Conservation (phyloP, 2,888 invertebrate genomes). For the Allophyes oxyacanthae region DNA sequence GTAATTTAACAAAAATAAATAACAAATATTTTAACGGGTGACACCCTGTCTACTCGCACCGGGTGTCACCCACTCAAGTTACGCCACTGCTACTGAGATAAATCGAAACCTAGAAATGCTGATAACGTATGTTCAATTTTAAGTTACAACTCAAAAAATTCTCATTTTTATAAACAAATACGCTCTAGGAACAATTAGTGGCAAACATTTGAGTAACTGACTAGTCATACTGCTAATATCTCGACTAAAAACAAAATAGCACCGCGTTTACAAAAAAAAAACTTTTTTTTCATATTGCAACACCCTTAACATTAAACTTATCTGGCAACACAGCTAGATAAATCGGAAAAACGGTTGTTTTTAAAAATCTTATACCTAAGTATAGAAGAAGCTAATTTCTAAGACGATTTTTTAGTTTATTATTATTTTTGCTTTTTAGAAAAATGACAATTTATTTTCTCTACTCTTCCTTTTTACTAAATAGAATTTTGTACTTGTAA, state of each 20-base stretch:
- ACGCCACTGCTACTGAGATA: too few relatives aligned
- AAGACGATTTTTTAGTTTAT: slow-evolving; percentile 38
- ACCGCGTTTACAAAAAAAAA: slow-evolving; percentile 57
- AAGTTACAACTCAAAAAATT: slow-evolving; percentile 11
- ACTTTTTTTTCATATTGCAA: slow-evolving; percentile 63
- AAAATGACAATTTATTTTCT: slow-evolving; percentile 58
- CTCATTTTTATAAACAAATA: slow-evolving; percentile 29
- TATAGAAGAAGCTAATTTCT: slow-evolving; percentile 53
- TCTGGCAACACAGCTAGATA: slow-evolving; percentile 54
- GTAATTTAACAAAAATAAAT: too few relatives aligned
- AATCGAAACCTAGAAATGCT: too few relatives aligned
- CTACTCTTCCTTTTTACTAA: slow-evolving; percentile 58
- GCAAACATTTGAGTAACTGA: slow-evolving; percentile 50
- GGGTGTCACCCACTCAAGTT: too few relatives aligned
- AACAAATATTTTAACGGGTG: too few relatives aligned
- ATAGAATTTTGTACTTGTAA: slow-evolving; percentile 86
- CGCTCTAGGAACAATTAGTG: slow-evolving; percentile 53
- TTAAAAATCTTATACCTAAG: slow-evolving; percentile 46
- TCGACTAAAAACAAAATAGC: slow-evolving; percentile 56
- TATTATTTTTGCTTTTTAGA: slow-evolving; percentile 57
- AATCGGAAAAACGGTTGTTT: slow-evolving; percentile 46
- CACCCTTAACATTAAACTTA: slow-evolving; percentile 58
- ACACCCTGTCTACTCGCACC: too few relatives aligned
- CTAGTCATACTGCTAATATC: slow-evolving; percentile 49
- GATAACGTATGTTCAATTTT: not conserved